Evolutionary conservation across 2,113 vertebrate genomes (phyloP).

Genomic region (Hiodon tergisus): DNA sequence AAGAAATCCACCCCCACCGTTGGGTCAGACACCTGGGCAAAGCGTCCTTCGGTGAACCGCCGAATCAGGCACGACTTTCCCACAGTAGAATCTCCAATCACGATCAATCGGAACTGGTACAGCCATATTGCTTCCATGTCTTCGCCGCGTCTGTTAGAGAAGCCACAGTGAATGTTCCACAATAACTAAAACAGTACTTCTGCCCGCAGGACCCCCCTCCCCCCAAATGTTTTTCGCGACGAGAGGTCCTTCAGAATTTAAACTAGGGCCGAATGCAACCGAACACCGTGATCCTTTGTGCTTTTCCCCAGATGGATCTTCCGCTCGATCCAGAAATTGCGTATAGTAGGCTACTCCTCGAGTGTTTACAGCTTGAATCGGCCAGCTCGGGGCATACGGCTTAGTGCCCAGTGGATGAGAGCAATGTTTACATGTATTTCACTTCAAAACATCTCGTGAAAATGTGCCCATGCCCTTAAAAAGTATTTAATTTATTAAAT

Average conservation of each 20-base stretch:
- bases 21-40: constrained; percentile 88
- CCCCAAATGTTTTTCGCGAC: neutral
- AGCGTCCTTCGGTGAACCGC: constrained; percentile 89
- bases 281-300: constrained; percentile 18
- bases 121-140: constrained; percentile 95
- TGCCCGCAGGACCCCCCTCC: neutral
- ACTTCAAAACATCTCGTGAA: no score
- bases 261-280: constrained; percentile 19
- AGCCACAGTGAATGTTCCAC: neutral
- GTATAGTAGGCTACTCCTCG: no score
- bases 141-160: constrained; percentile 37
- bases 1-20: constrained; percentile 96
- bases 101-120: constrained; percentile 91
- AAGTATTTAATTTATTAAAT: no score
- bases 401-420: no score
- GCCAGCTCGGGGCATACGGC: no score
- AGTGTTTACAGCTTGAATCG: no score
- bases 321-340: neutral
- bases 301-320: neutral
- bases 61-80: constrained; percentile 91
- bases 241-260: constrained; percentile 16
- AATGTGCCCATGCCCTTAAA: no score
- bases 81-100: constrained; percentile 92
- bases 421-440: no score
- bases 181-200: neutral